Evolutionary conservation across 2,113 vertebrate genomes (phyloP), one percentile per base, ranked within the genome.

Genomic region (Oncorhynchus clarkii): DNA sequence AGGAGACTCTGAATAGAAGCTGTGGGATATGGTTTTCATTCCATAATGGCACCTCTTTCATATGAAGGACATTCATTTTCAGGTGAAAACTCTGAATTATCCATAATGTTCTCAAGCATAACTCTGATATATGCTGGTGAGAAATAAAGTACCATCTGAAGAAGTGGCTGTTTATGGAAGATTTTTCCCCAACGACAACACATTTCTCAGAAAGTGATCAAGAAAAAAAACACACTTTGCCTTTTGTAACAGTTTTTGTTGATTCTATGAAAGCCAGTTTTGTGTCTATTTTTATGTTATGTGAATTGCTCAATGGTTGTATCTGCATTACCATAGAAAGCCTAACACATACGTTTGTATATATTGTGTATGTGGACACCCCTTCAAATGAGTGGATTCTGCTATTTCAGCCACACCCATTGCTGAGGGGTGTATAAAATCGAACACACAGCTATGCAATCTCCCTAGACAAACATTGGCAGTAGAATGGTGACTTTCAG

Each of bases 181-280:
- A n/a, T 34, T n/a, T 68, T 48, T 31, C 69, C 69, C n/a, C 49
- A 20, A 73, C 54, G 68, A 64, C 45, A 48, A 67, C 29, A 51
- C 34, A 66, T 59, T 73, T 5, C n/a, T 16, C 39, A 14, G 6
- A 22, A 60, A 60, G 34, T 27, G 48, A 69, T 67, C 67, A 34
- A 34, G 31, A 67, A 34, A 67, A 29, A 65, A 67, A 4, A 18
- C 1, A 14, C 20, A 14, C 18, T 29, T 39, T 49, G 5, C 14
- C 7, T n/a, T 45, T 70, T 51, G 26, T 45, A 9, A 45, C 34
- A 67, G 54, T n/a, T 51, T n/a, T 51, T 70, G 2, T 6, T 66
- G 20, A 74, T 5, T 80, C 48, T 7, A 22, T 79, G 48, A 64
- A 79, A 81, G 27, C 68, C 77, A 79, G 82, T 80, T 78, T 18